Conservation (phyloP, 1,140 invertebrate species). For the Euglossa dilemma region DNA sequence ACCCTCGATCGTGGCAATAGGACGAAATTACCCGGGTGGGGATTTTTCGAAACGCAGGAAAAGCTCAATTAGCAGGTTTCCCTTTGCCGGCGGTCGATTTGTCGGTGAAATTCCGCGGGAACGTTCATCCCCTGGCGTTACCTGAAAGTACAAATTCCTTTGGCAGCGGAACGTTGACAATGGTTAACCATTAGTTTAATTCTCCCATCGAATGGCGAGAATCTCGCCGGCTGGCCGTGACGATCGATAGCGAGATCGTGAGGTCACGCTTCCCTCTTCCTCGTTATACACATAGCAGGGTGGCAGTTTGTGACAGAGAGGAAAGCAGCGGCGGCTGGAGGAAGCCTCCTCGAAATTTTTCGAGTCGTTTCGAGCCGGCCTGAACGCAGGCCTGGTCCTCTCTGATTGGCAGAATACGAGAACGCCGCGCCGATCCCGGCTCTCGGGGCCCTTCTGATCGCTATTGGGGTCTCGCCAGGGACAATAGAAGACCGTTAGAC, state of each 20-base stretch:
- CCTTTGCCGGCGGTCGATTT: too few species aligned
- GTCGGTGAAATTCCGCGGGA: not conserved
- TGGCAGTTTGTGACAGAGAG: slow-evolving; percentile 37
- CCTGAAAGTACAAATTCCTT: slow-evolving; percentile 1
- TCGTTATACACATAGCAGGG: not conserved
- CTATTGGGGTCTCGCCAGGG: slow-evolving; percentile 41
- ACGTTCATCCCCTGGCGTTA: not conserved
- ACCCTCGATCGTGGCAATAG: not conserved
- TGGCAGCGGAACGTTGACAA: not conserved
- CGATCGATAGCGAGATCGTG: slow-evolving; percentile 50
- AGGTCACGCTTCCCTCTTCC: slow-evolving; percentile 49
- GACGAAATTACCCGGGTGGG: not conserved
- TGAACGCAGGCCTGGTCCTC: not conserved
- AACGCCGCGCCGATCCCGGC: slow-evolving; percentile 3
- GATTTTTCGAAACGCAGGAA: not conserved
- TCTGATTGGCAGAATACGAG: slow-evolving; percentile 27
- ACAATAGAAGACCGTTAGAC: slow-evolving; percentile 67
- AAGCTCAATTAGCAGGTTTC: slow-evolving; percentile 3
- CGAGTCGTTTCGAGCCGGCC: not conserved
- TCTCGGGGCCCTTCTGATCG: slow-evolving; percentile 38
- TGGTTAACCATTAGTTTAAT: slow-evolving; percentile 38
- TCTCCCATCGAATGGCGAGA: slow-evolving; percentile 15
- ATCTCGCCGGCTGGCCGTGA: slow-evolving; percentile 6
- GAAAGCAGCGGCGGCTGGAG: not conserved
- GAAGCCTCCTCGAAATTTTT: slow-evolving; percentile 7